A percentile compares a stretch with the other conserved stretches of the same genome.
Evolutionary conservation across 2,113 vertebrate species (phyloP).

Genomic region (Colossoma macropomum): DNA sequence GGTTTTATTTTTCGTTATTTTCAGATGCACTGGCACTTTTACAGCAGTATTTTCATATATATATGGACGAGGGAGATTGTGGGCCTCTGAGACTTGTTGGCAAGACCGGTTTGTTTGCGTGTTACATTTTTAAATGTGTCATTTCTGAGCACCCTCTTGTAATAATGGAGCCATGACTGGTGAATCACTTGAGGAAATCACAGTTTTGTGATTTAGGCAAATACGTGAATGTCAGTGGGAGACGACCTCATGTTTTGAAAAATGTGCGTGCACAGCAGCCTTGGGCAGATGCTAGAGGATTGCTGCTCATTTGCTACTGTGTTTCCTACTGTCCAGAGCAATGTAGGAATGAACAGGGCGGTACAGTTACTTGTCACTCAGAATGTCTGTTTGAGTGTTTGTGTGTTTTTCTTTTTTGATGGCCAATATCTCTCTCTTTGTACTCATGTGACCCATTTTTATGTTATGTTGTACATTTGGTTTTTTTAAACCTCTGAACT

Average conservation of each 20-base stretch:
- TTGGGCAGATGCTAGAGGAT: not conserved
- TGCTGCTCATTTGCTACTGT: not conserved
- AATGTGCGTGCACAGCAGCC: not conserved
- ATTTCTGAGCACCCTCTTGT: not conserved
- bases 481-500: slow-evolving; percentile 15
- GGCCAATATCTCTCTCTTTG: not conserved
- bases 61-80: slow-evolving; percentile 33
- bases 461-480: slow-evolving; percentile 25
- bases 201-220: not conserved
- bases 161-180: slow-evolving; percentile 1
- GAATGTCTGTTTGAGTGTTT: not conserved
- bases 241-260: not conserved
- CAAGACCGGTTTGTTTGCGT: slow-evolving; percentile 9
- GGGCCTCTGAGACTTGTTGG: slow-evolving; percentile 17
- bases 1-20: slow-evolving; percentile 31
- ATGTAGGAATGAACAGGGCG: not conserved
- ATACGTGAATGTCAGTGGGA: not conserved
- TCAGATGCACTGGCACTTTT: slow-evolving; percentile 77
- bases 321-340: not conserved
- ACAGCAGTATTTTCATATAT: slow-evolving; percentile 56
- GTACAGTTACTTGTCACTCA: not conserved
- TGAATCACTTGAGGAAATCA: not conserved
- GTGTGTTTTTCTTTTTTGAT: not conserved
- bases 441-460: slow-evolving; percentile 4
- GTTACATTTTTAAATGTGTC: not conserved